Percentiles rank a stretch among this genome's conserved stretches.
Conservation (phyloP, 92 coral and sea anemone species). For the Pocillopora grandis region DNA sequence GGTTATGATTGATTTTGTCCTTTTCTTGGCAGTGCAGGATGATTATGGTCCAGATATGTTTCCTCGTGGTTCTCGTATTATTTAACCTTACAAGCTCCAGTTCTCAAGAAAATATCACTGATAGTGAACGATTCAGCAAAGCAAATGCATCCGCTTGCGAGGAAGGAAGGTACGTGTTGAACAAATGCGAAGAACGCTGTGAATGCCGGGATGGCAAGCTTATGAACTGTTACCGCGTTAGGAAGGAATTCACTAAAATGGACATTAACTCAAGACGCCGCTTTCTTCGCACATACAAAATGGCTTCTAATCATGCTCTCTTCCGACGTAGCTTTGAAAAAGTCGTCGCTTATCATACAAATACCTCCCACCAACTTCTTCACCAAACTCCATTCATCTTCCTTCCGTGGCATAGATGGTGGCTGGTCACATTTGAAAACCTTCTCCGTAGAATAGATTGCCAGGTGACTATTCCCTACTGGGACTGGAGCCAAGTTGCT, state of each 20-base stretch:
- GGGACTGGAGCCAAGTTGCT: conserved; percentile 61
- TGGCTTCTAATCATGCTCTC: background rate
- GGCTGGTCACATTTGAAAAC: conserved; percentile 42
- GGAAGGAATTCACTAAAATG: conserved; percentile 31
- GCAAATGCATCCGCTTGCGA: background rate
- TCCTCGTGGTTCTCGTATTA: no score
- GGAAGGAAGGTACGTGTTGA: conserved; percentile 25
- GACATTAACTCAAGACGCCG: background rate
- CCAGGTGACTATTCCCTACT: conserved; percentile 54
- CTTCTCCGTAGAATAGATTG: conserved; percentile 48
- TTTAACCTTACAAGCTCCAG: no score
- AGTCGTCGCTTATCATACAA: conserved; percentile 5
- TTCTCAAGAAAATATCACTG: no score
- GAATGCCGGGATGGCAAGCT: conserved; percentile 12
- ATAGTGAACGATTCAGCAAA: no score
- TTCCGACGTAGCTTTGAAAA: conserved; percentile 1
- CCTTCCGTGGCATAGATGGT: conserved; percentile 66
- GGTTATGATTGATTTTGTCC: no score
- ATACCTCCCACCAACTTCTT: conserved; percentile 18
- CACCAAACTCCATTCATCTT: conserved; percentile 49
- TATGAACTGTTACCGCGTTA: conserved; percentile 23
- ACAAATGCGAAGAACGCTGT: conserved; percentile 34
- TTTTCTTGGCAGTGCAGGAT: no score
- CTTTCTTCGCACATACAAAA: conserved; percentile 7
- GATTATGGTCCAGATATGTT: no score